These are phyloP conservation scores for Listrodromus nycthemerus DNA, from an alignment of 2,888 invertebrate species.

Conservation along the genomic window DNA sequence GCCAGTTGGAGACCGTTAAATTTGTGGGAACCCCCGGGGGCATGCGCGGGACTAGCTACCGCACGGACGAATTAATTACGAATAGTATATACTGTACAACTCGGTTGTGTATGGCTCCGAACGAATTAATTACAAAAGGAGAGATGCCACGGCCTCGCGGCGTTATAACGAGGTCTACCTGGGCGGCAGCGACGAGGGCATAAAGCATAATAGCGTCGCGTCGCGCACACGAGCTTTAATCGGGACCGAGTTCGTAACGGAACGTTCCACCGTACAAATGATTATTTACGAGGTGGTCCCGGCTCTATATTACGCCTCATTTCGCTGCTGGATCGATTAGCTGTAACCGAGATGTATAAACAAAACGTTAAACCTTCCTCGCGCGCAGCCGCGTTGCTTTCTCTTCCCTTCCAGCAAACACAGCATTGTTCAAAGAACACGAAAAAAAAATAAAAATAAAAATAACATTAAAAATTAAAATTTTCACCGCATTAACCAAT, in stretches of 20 bases:
- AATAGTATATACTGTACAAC: constrained; percentile 49
- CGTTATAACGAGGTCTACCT: constrained; percentile 75
- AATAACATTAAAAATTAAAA: too few relatives aligned
- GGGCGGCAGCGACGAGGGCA: constrained; percentile 72
- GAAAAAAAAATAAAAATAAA: background rate
- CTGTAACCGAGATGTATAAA: constrained; percentile 77
- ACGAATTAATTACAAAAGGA: constrained; percentile 26
- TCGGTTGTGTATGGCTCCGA: constrained; percentile 25
- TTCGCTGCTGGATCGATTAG: constrained; percentile 78
- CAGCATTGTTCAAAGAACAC: background rate
- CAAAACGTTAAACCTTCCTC: constrained; percentile 35
- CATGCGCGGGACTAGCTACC: constrained; percentile 42
- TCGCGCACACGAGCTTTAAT: constrained; percentile 34
- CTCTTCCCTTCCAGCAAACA: background rate
- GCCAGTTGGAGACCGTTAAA: constrained; percentile 48
- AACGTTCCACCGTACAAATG: constrained; percentile 76
- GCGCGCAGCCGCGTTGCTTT: background rate
- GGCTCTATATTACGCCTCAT: constrained; percentile 79
- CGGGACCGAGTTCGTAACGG: constrained; percentile 68
- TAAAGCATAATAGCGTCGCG: constrained; percentile 48
- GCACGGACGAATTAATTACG: constrained; percentile 65
- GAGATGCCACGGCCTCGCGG: constrained; percentile 35
- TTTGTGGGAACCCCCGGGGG: constrained; percentile 45
- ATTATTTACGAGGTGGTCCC: constrained; percentile 79
- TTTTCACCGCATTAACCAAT: too few relatives aligned